phyloP scores from a whole-genome alignment of 2,113 vertebrate species.

The Lasiurus borealis region DNA sequence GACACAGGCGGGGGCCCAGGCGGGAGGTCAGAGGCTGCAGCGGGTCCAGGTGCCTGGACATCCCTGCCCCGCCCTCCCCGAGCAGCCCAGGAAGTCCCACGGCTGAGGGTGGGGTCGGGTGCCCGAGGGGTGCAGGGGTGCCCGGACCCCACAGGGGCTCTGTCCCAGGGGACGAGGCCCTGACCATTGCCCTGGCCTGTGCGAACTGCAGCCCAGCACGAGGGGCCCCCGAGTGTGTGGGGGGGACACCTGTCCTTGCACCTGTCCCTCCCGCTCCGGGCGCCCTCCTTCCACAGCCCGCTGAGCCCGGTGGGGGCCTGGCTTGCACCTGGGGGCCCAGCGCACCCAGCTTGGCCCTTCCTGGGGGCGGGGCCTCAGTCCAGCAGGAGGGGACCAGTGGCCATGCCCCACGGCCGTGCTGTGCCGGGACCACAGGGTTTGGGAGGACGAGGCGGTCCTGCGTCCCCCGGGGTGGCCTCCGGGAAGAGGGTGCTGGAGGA shows the following conservation, averaged over 20 bases:
- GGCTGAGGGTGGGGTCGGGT: not conserved
- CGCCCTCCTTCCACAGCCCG: too few relatives aligned
- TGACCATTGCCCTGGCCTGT: accelerated
- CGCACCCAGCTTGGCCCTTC: not conserved
- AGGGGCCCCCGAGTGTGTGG: accelerated
- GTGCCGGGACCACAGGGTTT: not conserved
- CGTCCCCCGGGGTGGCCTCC: accelerated
- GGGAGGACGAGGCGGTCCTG: not conserved
- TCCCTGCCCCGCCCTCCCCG: not conserved
- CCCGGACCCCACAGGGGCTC: not conserved
- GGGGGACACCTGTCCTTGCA: accelerated
- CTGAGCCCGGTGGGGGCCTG: not conserved
- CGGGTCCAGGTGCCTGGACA: too few relatives aligned
- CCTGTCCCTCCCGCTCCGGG: accelerated
- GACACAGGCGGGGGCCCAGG: too few relatives aligned
- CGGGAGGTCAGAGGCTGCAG: not conserved
- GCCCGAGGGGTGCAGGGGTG: too few relatives aligned
- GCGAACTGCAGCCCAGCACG: not conserved
- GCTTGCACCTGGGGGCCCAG: not conserved
- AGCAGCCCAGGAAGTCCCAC: not conserved
- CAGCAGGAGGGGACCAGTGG: not conserved
- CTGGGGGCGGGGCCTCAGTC: not conserved
- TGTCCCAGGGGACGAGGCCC: not conserved
- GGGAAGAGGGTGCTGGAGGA: accelerated
- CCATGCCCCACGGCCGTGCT: not conserved